Evolutionary conservation across 2,888 invertebrate species (phyloP).

Genomic region (Thereva nobilitata): DNA sequence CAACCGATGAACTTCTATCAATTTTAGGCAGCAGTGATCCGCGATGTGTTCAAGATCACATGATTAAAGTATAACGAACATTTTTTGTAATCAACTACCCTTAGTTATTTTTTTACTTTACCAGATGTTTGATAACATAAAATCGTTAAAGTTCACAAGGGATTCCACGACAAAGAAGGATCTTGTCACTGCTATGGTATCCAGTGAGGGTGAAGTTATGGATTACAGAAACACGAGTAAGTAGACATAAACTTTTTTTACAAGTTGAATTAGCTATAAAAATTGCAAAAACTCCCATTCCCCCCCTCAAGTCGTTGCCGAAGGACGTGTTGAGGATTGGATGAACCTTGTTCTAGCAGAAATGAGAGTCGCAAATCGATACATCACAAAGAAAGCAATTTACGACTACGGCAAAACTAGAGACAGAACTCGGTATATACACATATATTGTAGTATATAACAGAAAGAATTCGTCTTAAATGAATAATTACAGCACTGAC

Average conservation of each 20-base stretch:
- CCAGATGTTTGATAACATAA: slow-evolving; percentile 91
- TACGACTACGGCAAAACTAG: slow-evolving; percentile 82
- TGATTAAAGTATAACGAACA: slow-evolving; percentile 73
- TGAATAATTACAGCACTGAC: slow-evolving; percentile 64
- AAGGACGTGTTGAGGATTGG: slow-evolving; percentile 89
- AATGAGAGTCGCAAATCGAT: slow-evolving; percentile 83
- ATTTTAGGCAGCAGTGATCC: slow-evolving; percentile 87
- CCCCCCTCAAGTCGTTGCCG: slow-evolving; percentile 64
- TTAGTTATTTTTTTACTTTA: slow-evolving; percentile 42
- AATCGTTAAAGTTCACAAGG: slow-evolving; percentile 69
- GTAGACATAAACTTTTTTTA: slow-evolving; percentile 29
- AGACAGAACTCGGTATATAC: slow-evolving; percentile 63
- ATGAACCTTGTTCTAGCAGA: slow-evolving; percentile 83
- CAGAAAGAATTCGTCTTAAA: background rate
- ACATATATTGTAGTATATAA: background rate
- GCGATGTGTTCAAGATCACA: slow-evolving; percentile 85
- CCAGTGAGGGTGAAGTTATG: slow-evolving; percentile 86
- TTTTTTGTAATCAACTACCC: background rate
- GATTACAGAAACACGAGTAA: slow-evolving; percentile 68
- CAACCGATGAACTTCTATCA: slow-evolving; percentile 87
- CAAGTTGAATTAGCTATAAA: slow-evolving; percentile 1
- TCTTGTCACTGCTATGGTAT: slow-evolving; percentile 81
- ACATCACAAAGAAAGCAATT: slow-evolving; percentile 83
- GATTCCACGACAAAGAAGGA: slow-evolving; percentile 67
- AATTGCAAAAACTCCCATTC: slow-evolving; percentile 1